phyloP scores from a whole-genome alignment of 2,113 vertebrate genomes.

The Tetraodon nigroviridis region DNA sequence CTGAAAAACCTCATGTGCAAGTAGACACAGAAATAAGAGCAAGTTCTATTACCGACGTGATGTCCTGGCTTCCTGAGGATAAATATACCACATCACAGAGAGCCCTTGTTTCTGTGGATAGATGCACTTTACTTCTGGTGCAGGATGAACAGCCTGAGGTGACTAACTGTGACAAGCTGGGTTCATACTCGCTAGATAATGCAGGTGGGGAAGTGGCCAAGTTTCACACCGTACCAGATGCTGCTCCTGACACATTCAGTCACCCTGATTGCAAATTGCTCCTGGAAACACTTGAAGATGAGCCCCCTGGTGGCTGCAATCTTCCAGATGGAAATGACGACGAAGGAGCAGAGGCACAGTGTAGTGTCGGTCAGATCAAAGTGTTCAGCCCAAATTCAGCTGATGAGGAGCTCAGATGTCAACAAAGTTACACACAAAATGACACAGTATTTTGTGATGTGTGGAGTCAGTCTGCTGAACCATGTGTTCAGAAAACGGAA shows the following conservation, averaged over 20 bases:
- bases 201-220: conserved; percentile 29
- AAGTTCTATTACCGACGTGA: background rate
- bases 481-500: conserved; percentile 23
- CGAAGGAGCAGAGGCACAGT: conserved; percentile 32
- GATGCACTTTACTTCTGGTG: conserved; percentile 4
- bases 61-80: background rate
- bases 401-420: conserved; percentile 36
- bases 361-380: conserved; percentile 23
- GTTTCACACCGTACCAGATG: conserved; percentile 23
- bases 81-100: conserved; percentile 9
- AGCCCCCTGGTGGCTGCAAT: conserved; percentile 13
- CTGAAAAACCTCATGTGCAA: conserved; percentile 9
- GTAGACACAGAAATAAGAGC: conserved; percentile 3
- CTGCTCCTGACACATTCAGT: conserved; percentile 26
- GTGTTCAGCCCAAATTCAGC: conserved; percentile 8
- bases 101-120: conserved; percentile 13
- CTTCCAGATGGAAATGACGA: conserved; percentile 17
- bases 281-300: conserved; percentile 38
- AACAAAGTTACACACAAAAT: conserved; percentile 28
- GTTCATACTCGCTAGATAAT: conserved; percentile 22
- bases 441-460: conserved; percentile 8
- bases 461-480: conserved; percentile 31
- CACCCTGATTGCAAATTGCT: conserved; percentile 34
- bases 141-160: conserved; percentile 28
- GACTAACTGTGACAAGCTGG: conserved; percentile 36